phyloP scores from a whole-genome alignment of 2,797 vertebrate species.

The Acanthis flammea region DNA sequence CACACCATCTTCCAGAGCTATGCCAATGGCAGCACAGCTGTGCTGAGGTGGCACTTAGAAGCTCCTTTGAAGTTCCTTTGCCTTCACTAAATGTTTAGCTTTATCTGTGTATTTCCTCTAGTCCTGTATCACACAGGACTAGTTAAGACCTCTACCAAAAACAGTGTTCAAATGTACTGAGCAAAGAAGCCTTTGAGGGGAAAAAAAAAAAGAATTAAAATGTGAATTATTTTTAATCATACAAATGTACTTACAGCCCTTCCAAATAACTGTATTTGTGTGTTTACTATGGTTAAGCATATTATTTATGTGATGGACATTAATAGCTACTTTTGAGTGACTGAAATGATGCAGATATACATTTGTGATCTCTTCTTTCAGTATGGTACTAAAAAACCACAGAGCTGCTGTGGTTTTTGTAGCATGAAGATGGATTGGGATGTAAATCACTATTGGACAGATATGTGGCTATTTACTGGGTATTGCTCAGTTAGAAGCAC shows the following conservation, averaged over 20 bases:
- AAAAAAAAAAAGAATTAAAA: neutral
- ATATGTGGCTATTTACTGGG: neutral
- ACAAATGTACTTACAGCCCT: neutral
- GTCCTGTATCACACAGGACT: neutral
- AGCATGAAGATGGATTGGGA: neutral
- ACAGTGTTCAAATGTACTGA: neutral
- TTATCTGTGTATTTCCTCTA: neutral
- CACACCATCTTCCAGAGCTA: neutral
- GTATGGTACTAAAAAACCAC: neutral
- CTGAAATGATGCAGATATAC: neutral
- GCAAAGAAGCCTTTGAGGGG: neutral
- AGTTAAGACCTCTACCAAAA: neutral
- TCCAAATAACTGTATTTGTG: neutral
- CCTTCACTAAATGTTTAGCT: neutral
- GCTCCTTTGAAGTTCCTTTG: neutral
- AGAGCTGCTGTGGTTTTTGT: neutral
- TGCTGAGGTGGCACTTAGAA: neutral
- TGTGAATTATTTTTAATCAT: neutral
- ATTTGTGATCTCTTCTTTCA: neutral
- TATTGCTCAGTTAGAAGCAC: neutral
- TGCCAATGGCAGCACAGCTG: neutral
- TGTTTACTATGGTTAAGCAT: neutral
- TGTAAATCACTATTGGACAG: neutral
- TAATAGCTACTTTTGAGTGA: neutral
- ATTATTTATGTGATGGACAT: neutral